Evolutionary conservation across 1,140 invertebrate genomes (phyloP), one percentile per base, ranked within the genome.

Genomic region (Oryzaephilus surinamensis): DNA sequence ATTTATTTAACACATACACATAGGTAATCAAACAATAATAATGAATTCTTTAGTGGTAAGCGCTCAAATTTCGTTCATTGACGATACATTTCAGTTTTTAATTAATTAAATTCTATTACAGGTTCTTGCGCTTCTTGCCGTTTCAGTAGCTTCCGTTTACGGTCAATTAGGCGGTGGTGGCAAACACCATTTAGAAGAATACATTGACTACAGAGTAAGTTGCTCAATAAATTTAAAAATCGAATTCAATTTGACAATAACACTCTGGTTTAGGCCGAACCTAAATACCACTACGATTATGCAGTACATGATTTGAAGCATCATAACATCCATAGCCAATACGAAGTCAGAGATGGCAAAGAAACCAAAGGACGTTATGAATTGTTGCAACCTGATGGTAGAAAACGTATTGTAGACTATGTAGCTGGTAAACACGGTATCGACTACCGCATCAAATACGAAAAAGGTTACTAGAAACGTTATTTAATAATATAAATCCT

Each of bases 371-470:
- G 74, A 28, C 58, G 64, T 18, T 77, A 76, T 59, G 72, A 69
- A 28, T 58, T 77, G 15, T 59, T 74, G 36, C 72, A 76, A 48
- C 67, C 74, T n/a, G 74, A 84, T 53, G 79, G 79, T 24, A 77
- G 72, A 48, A 66, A 72, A 49, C 71, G 80, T 41, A 76, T 76
- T 46, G 80, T 82, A 30, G 73, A 80, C 19, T 84, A 84, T 63
- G 79, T 76, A 21, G 77, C 80, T 38, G 79, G 82, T 52, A 70
- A 76, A 12, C 69, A 81, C 52, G 80, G 80, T 46, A 79, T 81
- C 58, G 73, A 79, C 60, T 80, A 80, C 1, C 62, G 76, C 13
- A 71, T 83, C 5, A 68, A 67, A 30, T 65, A 69, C 4, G 72
- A 77, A 51, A 52, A 51, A 8, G 41, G 50, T 33, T 46, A 38